phyloP scores from a whole-genome alignment of 2,113 vertebrate species.

The Catharus minimus region DNA sequence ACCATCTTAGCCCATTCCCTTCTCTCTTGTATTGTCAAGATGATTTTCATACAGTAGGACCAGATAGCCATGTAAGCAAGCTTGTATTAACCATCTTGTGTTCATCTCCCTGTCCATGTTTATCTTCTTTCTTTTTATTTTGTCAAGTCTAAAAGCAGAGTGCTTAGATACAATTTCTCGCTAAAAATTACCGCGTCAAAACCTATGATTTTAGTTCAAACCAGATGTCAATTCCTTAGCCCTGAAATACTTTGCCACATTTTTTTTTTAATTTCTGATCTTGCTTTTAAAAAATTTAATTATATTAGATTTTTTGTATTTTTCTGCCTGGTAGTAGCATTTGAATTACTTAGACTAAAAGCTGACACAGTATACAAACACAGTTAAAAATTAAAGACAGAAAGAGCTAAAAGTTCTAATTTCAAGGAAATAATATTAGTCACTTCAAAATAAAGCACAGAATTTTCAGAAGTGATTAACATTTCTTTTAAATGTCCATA shows the following conservation, averaged over 20 bases:
- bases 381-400: background rate
- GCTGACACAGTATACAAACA: no score
- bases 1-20: accelerated
- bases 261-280: background rate
- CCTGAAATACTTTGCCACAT: background rate
- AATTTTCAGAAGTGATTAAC: background rate
- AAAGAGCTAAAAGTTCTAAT: background rate
- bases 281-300: background rate
- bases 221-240: background rate
- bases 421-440: background rate
- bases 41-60: background rate
- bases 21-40: background rate
- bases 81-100: background rate
- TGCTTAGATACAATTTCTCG: background rate
- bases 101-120: background rate
- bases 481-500: background rate
- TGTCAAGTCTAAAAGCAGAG: background rate
- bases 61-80: background rate
- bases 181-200: background rate
- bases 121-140: background rate
- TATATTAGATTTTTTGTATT: background rate
- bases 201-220: background rate
- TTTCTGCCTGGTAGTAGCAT: background rate
- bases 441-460: background rate
- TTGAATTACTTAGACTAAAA: background rate